These are phyloP conservation scores for Harpalus rufipes DNA, from an alignment of 2,888 invertebrate species.

Conservation along the genomic window DNA sequence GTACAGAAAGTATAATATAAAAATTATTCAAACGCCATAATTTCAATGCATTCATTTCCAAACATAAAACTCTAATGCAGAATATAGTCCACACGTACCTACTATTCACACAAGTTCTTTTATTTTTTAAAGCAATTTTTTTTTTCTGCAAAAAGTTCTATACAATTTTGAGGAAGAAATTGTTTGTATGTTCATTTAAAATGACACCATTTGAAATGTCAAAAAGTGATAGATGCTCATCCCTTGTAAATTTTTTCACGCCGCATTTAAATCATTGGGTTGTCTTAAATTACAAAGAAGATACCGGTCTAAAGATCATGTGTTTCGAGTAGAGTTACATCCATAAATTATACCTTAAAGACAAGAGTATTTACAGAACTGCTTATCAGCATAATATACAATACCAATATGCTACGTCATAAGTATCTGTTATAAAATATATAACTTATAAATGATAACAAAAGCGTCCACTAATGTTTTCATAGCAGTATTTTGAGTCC, in stretches of 20 bases:
- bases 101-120: too few relatives aligned
- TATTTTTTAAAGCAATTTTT: too few relatives aligned
- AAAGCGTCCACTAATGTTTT: background rate
- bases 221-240: conserved; percentile 15
- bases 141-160: too few relatives aligned
- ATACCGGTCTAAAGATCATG: background rate
- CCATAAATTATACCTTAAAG: conserved; percentile 36
- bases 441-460: background rate
- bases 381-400: background rate
- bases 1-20: too few relatives aligned
- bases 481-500: background rate
- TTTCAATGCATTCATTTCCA: too few relatives aligned
- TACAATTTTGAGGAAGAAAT: too few relatives aligned
- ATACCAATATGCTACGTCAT: background rate
- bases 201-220: background rate
- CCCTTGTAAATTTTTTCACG: conserved; percentile 49
- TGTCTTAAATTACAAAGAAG: conserved; percentile 33
- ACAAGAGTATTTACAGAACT: background rate
- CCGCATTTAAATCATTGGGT: conserved; percentile 14
- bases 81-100: too few relatives aligned
- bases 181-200: background rate
- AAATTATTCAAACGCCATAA: too few relatives aligned
- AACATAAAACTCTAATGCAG: too few relatives aligned
- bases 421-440: too few relatives aligned
- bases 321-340: conserved; percentile 27